Base-by-base conservation (phyloP, 2,797 vertebrate species). In the Sarcophilus harrisii region DNA sequence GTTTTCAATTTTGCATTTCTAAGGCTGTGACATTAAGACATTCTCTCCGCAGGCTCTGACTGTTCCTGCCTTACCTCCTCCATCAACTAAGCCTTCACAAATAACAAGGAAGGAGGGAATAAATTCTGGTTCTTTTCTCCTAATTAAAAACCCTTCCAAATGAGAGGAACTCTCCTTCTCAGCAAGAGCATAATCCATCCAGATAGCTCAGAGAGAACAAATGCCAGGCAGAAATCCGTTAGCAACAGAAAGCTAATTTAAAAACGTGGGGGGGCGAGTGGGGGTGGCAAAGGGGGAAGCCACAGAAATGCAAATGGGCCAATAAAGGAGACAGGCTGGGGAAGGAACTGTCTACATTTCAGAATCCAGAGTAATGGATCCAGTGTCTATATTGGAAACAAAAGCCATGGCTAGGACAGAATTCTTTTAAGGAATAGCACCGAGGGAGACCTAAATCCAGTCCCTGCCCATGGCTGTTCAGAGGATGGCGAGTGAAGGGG, bases 101-200 rank as follows among this genome's bases (percentile, higher is more conserved):
- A 91, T 97, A 90, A 60, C 94, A 94, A 92, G 93, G 66, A 24
- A 91, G 54, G 57, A 59, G 91, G 90, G 55, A 90, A 96, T 94
- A 90, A 96, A 97, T 94, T 29, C 58, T 90, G 38, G 59, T 96
- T n/a, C 11, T 97, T 97, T 95, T 95, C 57, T 96, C 49, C 55
- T 96, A 94, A 96, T 96, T 95, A 97, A 97, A 98, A 96, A 95
- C 73, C 45, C 52, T 97, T 95, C 55, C 92, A 95, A 96, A 95
- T 58, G 87, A 96, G 94, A 94, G 73, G 91, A 92, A 93, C 49
- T 49, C 73, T 87, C 90, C 32, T 49, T 73, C 94, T 94, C 45
- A 89, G 55, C 91, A 93, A 94, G 90, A 93, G 92, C 90, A 97
- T 93, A 96, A 98, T 98, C 94, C 95, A 96, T 96, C 95, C 97